These are phyloP conservation scores for Hyaena hyaena DNA, from an alignment of 2,113 vertebrate genomes.

Conservation along the genomic window DNA sequence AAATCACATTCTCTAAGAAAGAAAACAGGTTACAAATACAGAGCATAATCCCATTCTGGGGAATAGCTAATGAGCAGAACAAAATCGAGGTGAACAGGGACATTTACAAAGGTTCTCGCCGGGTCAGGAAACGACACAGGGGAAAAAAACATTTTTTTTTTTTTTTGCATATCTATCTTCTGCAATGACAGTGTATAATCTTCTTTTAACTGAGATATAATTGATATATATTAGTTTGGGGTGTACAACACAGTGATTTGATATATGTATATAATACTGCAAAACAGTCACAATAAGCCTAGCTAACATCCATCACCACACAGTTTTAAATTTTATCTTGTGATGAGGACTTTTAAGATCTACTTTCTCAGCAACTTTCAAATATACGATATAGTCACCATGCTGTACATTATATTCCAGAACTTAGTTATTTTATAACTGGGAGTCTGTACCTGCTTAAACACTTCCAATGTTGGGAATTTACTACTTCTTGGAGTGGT, in stretches of 20 bases:
- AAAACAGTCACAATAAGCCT: neutral
- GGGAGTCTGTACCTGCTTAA: neutral
- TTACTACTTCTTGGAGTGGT: neutral
- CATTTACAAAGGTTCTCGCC: neutral
- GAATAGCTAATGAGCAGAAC: neutral
- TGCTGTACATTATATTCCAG: neutral
- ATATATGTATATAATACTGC: neutral
- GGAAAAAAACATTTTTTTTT: neutral
- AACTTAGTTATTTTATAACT: neutral
- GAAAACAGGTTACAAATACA: neutral
- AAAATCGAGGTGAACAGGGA: neutral
- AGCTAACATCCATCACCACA: neutral
- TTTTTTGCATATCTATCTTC: neutral
- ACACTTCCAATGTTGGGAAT: neutral
- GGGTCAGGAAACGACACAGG: neutral
- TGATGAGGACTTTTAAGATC: neutral
- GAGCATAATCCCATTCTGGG: neutral
- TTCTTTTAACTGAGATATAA: neutral
- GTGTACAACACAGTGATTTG: neutral
- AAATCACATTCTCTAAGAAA: conserved; percentile 20
- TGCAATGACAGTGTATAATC: neutral
- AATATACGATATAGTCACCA: neutral
- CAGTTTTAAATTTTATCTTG: neutral
- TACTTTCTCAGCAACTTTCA: neutral
- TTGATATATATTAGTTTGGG: neutral